These are phyloP conservation scores for Emmelina monodactyla DNA, from an alignment of 2,888 invertebrate genomes.

Conservation along the genomic window DNA sequence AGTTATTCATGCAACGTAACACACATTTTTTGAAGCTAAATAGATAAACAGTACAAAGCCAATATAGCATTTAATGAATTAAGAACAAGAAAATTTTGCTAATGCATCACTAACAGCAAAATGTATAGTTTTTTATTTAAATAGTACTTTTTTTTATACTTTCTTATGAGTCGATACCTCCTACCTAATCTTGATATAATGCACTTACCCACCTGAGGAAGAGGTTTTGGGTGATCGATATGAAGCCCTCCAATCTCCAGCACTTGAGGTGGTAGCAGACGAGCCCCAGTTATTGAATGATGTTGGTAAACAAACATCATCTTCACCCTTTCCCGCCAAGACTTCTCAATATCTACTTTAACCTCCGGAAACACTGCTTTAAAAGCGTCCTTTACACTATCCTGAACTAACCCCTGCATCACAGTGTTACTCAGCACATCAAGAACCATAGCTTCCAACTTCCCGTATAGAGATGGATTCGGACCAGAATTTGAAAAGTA, in stretches of 20 bases:
- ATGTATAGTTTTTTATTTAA: too few species aligned
- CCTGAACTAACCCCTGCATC: conserved; percentile 29
- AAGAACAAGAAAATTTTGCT: too few species aligned
- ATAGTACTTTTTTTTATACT: too few species aligned
- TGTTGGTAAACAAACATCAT: conserved; percentile 69
- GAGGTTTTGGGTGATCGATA: conserved; percentile 25
- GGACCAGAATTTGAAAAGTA: conserved; percentile 39
- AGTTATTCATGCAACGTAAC: too few species aligned
- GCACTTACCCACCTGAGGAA: conserved; percentile 34
- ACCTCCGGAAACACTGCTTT: conserved; percentile 41
- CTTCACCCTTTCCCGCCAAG: conserved; percentile 49
- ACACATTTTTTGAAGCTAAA: too few species aligned
- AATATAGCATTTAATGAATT: too few species aligned
- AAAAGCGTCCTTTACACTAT: conserved; percentile 34
- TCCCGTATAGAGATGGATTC: conserved; percentile 28
- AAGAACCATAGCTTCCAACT: conserved; percentile 27
- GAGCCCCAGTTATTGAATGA: conserved; percentile 61
- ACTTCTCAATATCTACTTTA: conserved; percentile 46
- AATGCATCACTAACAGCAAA: too few species aligned
- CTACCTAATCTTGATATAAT: too few species aligned
- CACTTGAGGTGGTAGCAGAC: conserved; percentile 58
- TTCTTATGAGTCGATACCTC: too few species aligned
- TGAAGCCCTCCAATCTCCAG: conserved; percentile 70
- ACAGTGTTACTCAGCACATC: conserved; percentile 22
- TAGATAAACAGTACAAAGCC: too few species aligned